Evolutionary conservation across 2,113 vertebrate species (phyloP).

Genomic region (Corythornis cristatus): DNA sequence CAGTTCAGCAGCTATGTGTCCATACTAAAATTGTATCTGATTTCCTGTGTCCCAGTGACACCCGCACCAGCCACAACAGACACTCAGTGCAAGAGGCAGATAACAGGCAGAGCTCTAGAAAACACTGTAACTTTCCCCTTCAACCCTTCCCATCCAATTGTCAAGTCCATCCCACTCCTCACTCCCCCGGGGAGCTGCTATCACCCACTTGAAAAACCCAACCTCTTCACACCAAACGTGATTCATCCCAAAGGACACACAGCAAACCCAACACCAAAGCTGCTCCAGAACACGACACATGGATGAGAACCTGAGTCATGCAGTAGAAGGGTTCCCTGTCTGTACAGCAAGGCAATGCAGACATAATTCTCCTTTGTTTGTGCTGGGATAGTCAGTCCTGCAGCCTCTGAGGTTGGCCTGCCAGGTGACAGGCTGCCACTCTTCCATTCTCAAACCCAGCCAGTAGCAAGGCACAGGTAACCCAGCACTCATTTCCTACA

Average conservation of each 20-base stretch:
- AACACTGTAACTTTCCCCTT: background rate
- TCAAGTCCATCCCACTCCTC: background rate
- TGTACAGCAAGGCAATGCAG: rapidly evolving
- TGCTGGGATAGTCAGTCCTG: background rate
- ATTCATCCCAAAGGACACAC: background rate
- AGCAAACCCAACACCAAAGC: background rate
- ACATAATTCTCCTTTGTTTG: background rate
- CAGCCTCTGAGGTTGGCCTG: background rate
- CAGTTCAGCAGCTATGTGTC: background rate
- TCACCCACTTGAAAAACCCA: background rate
- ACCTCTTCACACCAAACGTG: background rate
- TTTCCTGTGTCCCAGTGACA: background rate
- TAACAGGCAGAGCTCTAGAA: background rate
- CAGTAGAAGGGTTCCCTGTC: background rate
- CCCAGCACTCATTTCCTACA: background rate
- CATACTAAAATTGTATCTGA: background rate
- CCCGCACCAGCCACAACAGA: background rate
- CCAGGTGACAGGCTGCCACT: background rate
- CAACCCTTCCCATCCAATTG: background rate
- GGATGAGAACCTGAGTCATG: background rate
- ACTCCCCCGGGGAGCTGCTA: background rate
- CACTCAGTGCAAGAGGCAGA: background rate
- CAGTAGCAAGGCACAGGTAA: background rate
- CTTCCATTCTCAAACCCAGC: background rate
- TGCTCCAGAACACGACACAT: background rate